Base-by-base conservation (phyloP, 2,113 vertebrate species). In the Xenopus laevis region DNA sequence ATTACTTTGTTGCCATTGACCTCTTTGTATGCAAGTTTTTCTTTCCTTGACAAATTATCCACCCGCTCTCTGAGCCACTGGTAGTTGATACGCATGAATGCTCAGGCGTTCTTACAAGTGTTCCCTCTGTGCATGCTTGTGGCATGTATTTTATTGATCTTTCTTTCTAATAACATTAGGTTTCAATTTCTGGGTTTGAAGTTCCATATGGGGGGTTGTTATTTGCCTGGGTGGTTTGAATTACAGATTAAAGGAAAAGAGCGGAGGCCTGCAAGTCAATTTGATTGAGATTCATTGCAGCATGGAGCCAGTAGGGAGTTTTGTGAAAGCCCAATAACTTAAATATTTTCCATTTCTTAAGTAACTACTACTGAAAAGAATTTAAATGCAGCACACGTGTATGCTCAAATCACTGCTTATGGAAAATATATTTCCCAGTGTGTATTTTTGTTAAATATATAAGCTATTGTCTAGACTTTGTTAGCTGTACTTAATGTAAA, bases 131-230 rank as follows among this genome's bases (percentile, higher is more conserved):
- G 57, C 65, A 59, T 69, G 65, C 67, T 63, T 44, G 46, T 55
- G 47, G 12, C 62, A 46, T 44, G 45, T 27, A 55, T 23, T 44
- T 60, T 75, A 75, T 75, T 75, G 73, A 75, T 69, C 73, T 40
- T 21, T 30, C 50, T 69, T 67, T 75, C 58, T 55, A 62, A 75
- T 75, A 75, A 75, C 68, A 75, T 69, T 52, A 69, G 73, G 65
- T 69, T 58, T 55, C 27, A 50, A 40, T 68, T 27, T 63, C 63
- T 17, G 13, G 5, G 45, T 46, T 40, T 65, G n/a, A 30, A 65
- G 63, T 65, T 46, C 45, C 44, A 62, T 68, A 68, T 58, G 44
- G 57, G 59, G 60, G 11, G 45, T 63, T 63, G 60, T 53, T 75
- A 62, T 59, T 40, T 15, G 58, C 13, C 65, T 75, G 68, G 68